Evolutionary conservation across 2,113 vertebrate species (phyloP).

Genomic region (Hippocampus guttulatus): DNA sequence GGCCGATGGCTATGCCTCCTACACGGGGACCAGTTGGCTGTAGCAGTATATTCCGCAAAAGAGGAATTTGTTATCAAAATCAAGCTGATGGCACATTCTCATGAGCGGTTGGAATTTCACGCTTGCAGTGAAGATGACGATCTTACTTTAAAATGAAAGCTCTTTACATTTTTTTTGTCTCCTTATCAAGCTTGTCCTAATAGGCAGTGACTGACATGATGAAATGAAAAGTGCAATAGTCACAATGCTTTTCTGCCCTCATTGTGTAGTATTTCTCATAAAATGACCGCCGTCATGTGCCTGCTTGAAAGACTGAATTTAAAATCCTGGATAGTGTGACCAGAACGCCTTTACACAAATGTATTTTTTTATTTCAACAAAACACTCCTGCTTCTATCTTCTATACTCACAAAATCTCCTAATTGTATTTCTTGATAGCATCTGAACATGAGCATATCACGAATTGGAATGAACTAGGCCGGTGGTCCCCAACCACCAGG

Average conservation of each 20-base stretch:
- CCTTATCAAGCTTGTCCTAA: neutral
- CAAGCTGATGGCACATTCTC: conserved; percentile 69
- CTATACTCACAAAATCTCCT: no score
- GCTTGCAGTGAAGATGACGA: conserved; percentile 21
- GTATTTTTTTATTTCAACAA: no score
- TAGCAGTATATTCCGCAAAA: conserved; percentile 67
- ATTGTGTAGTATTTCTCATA: neutral
- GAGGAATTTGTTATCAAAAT: neutral
- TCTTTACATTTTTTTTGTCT: neutral
- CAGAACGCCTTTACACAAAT: no score
- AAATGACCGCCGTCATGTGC: neutral
- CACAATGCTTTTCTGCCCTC: conserved; percentile 9
- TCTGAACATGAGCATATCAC: no score
- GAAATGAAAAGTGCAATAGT: conserved; percentile 4
- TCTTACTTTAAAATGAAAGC: neutral
- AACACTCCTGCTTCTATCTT: no score
- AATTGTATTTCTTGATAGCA: no score
- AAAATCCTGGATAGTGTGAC: neutral
- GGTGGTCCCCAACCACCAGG: no score
- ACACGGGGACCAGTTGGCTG: conserved; percentile 84
- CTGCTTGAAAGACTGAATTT: neutral
- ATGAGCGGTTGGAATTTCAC: conserved; percentile 20
- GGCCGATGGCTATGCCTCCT: conserved; percentile 83
- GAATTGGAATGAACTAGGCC: no score
- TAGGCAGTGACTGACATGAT: conserved; percentile 7